Evolutionary conservation across 2,888 invertebrate genomes (phyloP), one percentile per base, ranked within the genome.

Genomic region (Melipona bicolor): DNA sequence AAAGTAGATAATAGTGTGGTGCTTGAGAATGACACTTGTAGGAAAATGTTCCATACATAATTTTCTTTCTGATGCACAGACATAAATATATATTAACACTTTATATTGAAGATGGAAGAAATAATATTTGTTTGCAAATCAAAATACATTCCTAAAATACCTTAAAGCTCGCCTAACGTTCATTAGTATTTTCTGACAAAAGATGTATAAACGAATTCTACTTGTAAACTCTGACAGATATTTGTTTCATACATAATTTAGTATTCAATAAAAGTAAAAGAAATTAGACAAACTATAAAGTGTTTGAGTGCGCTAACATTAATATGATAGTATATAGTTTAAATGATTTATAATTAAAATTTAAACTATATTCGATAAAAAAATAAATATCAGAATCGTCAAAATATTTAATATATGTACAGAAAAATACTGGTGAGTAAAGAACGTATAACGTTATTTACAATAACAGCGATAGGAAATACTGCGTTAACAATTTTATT

Each of bases 61-160:
- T 43, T 83, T 83, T 87, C 69, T 86, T 85, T 90, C 81, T 79
- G 77, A 90, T 86, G 79, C 88, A 91, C 89, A 77, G 68, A 85
- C 71, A 80, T 77, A 70, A 71, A 43, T 79, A 77, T 83, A 84
- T 67, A 85, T 83, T 81, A 68, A 83, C 79, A 86, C 67, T 68
- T 83, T 52, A 81, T 81, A 86, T 71, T 75, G 67, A 81, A 85
- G 77, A 83, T 85, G 73, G 80, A 87, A 84, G 74, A 87, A 62
- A 84, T 68, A 73, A 86, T 90, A 90, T 89, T 91, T 90, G 91
- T 92, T 90, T 91, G 91, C 86, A 84, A 91, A 89, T 91, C 89
- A 87, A 91, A 91, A 88, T 90, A 92, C 92, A 92, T 92, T 92
- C 92, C 92, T 91, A 91, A 88, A 90, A 91, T 88, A 88, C 81